Evolutionary conservation across 1,140 invertebrate genomes (phyloP).

Genomic region (Drosophila kurseongensis): DNA sequence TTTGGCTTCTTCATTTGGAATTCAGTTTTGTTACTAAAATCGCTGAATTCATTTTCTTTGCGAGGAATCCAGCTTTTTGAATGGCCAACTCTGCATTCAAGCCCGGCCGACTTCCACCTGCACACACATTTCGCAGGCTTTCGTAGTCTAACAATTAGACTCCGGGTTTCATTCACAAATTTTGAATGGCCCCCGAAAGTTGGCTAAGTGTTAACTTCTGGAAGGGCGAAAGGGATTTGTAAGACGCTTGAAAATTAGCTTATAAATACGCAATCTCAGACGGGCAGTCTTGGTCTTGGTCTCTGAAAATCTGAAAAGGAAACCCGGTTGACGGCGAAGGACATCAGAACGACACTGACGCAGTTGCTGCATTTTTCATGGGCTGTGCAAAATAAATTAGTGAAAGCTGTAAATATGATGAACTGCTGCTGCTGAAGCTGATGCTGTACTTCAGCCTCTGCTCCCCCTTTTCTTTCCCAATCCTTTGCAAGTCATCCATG

Average conservation of each 20-base stretch:
- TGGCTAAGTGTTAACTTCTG: conserved; percentile 25
- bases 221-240: conserved; percentile 31
- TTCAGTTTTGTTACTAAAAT: conserved; percentile 60
- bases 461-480: neutral
- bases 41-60: conserved; percentile 37
- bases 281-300: conserved; percentile 17
- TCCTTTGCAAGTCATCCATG: conserved; percentile 24
- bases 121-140: conserved; percentile 2
- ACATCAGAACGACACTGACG: conserved; percentile 30
- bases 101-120: neutral
- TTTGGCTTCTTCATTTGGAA: conserved; percentile 56
- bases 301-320: conserved; percentile 17
- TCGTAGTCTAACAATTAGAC: conserved; percentile 39
- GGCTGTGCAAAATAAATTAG: conserved; percentile 77
- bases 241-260: conserved; percentile 71
- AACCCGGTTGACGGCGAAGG: conserved; percentile 34
- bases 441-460: conserved; percentile 14
- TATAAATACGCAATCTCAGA: conserved; percentile 75
- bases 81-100: conserved; percentile 12
- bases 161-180: conserved; percentile 52
- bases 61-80: conserved; percentile 21
- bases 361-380: conserved; percentile 74
- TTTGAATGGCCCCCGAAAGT: conserved; percentile 48
- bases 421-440: conserved; percentile 54
- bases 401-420: conserved; percentile 80